Evolutionary conservation across 2,797 vertebrate species (phyloP).

Genomic region (Acanthurus leucopareius): DNA sequence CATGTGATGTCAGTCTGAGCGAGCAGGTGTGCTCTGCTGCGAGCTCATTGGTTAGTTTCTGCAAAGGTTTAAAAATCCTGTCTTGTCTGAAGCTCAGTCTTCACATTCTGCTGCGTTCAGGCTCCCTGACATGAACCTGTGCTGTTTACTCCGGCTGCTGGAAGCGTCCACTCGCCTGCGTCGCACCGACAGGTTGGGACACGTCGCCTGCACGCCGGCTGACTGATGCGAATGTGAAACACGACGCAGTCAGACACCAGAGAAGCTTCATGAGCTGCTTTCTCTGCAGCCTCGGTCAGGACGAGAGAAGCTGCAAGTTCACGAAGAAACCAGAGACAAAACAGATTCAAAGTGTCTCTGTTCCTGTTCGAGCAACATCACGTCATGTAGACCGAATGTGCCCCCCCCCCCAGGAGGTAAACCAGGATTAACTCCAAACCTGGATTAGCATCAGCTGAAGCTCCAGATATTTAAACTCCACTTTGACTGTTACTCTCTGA

Average conservation of each 20-base stretch:
- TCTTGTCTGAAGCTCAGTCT: no score
- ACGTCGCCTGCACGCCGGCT: background rate
- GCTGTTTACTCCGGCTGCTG: constrained; percentile 6
- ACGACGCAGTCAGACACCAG: background rate
- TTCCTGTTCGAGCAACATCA: background rate
- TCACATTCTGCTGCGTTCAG: background rate
- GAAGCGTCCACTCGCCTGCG: constrained; percentile 15
- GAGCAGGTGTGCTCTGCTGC: no score
- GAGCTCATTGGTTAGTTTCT: no score
- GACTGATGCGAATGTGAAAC: background rate
- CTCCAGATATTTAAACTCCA: constrained; percentile 21
- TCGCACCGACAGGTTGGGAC: constrained; percentile 24
- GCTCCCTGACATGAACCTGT: background rate
- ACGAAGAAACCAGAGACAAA: background rate
- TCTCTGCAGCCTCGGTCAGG: background rate
- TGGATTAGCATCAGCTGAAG: constrained; percentile 31
- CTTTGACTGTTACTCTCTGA: background rate
- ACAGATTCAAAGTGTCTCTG: background rate
- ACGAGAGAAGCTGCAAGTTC: background rate
- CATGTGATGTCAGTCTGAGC: no score
- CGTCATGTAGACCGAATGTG: background rate
- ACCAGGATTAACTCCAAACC: constrained; percentile 26
- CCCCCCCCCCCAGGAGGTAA: background rate
- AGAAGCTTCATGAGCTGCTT: background rate
- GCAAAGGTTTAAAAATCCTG: no score